Conservation (phyloP, 1,140 invertebrate species). For the Nasonia vitripennis region DNA sequence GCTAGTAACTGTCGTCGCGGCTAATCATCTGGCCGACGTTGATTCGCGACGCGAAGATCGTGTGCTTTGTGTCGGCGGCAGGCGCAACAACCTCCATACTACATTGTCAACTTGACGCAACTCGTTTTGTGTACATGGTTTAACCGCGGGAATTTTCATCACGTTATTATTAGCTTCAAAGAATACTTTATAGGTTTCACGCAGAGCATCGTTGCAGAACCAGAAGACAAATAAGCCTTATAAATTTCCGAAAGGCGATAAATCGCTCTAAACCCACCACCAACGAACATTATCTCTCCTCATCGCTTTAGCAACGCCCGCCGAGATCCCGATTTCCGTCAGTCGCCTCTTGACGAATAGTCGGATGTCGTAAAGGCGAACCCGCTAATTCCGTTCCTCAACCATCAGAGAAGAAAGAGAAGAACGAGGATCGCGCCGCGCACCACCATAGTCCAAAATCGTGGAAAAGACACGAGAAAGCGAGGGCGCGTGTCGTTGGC, state of each 20-base stretch:
- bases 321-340: neutral
- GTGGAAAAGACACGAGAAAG: neutral
- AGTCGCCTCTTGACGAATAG: neutral
- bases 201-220: too few relatives aligned
- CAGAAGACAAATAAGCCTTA: too few relatives aligned
- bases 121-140: too few relatives aligned
- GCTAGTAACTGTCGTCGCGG: constrained; percentile 42
- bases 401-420: neutral
- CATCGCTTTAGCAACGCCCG: neutral
- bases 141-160: too few relatives aligned
- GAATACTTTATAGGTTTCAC: too few relatives aligned
- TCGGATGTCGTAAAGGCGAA: neutral
- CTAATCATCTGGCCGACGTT: constrained; percentile 36
- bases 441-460: neutral
- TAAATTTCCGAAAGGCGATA: too few relatives aligned
- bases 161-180: too few relatives aligned
- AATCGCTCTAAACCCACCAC: too few relatives aligned
- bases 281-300: too few relatives aligned
- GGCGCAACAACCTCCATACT: constrained; percentile 16
- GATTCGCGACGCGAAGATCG: neutral
- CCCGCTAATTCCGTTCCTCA: neutral
- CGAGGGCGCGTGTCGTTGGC: neutral
- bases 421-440: neutral
- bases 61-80: constrained; percentile 6
- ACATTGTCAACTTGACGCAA: neutral